A percentile compares a stretch with the other conserved stretches of the same genome.
Conservation (phyloP, 1,140 invertebrate genomes). For the Drosophila bocki region DNA sequence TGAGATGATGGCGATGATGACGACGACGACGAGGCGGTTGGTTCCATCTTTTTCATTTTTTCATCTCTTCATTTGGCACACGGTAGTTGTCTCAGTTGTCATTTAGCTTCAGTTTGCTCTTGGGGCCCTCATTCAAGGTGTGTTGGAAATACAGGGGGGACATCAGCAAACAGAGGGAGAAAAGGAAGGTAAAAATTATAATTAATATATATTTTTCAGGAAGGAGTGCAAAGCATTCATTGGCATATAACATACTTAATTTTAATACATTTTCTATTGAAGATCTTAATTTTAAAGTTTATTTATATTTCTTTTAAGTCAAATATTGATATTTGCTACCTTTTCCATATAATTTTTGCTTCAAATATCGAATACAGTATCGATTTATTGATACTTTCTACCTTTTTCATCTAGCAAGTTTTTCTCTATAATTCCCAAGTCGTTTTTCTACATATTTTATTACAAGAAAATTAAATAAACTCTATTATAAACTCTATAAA, state of each 20-base stretch:
- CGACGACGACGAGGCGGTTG: slow-evolving; percentile 34
- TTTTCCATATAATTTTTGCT: background rate
- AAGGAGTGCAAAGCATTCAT: background rate
- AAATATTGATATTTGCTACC: background rate
- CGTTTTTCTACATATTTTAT: background rate
- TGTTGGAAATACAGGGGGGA: background rate
- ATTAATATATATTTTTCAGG: background rate
- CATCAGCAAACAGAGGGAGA: slow-evolving; percentile 25
- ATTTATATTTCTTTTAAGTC: background rate
- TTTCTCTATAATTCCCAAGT: background rate
- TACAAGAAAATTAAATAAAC: too few relatives aligned
- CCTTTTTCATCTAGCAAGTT: background rate
- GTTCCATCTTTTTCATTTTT: slow-evolving; percentile 19
- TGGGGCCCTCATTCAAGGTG: slow-evolving; percentile 37
- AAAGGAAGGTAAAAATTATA: background rate
- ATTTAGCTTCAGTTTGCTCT: slow-evolving; percentile 27
- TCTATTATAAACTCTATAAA: too few relatives aligned
- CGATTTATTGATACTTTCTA: background rate
- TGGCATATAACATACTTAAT: background rate
- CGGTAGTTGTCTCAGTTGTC: slow-evolving; percentile 59
- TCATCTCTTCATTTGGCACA: slow-evolving; percentile 45
- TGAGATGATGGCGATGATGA: slow-evolving; percentile 37
- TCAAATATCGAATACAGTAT: background rate
- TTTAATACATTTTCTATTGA: background rate
- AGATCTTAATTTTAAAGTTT: too few relatives aligned